phyloP scores from a whole-genome alignment of 2,113 vertebrate species.

The Vulpes lagopus region DNA sequence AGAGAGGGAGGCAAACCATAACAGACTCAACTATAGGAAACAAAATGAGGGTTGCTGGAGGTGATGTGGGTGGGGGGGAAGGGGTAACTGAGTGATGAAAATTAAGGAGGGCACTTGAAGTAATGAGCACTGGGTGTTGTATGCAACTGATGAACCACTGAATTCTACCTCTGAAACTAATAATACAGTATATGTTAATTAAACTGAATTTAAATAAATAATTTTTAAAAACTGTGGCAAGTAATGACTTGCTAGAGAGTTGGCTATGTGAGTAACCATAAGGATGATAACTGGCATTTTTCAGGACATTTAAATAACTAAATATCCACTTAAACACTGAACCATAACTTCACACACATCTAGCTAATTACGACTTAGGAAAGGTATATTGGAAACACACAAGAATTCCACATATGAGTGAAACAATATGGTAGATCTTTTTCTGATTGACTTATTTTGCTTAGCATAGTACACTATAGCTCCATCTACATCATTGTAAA shows the following conservation, averaged over 20 bases:
- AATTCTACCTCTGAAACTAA: no score
- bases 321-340: slow-evolving; percentile 10
- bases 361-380: not conserved
- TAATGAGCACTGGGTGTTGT: no score
- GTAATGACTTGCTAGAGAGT: not conserved
- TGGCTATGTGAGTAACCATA: not conserved
- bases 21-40: no score
- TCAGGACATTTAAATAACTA: not conserved
- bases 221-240: not conserved
- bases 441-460: no score
- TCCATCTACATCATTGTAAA: no score
- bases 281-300: not conserved
- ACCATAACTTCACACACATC: not conserved
- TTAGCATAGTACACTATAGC: no score
- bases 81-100: not conserved
- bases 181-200: no score
- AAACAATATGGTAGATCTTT: no score
- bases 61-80: not conserved
- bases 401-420: not conserved
- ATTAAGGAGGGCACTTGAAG: not conserved
- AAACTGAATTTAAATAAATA: not conserved
- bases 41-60: no score
- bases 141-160: no score
- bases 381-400: not conserved
- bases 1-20: no score